Percentiles rank a stretch among this genome's conserved stretches.
Evolutionary conservation across 2,113 vertebrate genomes (phyloP).

Genomic region (Pseudois nayaur): DNA sequence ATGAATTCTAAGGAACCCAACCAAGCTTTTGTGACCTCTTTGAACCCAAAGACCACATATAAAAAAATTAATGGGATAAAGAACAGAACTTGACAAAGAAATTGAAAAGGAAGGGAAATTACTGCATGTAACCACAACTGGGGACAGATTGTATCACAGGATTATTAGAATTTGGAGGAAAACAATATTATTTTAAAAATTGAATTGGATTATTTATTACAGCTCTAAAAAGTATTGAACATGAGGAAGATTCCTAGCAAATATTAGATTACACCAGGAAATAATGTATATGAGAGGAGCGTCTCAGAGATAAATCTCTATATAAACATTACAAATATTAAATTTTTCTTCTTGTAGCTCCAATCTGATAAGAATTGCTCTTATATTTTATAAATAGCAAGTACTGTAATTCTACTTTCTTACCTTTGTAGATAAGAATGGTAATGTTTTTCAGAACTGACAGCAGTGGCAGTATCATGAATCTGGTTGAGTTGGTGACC

Average conservation of each 20-base stretch:
- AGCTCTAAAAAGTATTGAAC: conserved; percentile 82
- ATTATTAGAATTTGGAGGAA: conserved; percentile 83
- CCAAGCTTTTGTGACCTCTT: conserved; percentile 20
- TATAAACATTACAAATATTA: conserved; percentile 85
- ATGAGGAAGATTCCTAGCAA: conserved; percentile 79
- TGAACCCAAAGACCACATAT: conserved; percentile 70
- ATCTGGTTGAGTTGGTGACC: background rate
- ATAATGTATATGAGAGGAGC: conserved; percentile 79
- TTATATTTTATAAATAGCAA: conserved; percentile 77
- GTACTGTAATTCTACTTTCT: conserved; percentile 44
- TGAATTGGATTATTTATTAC: conserved; percentile 86
- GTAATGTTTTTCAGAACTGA: background rate
- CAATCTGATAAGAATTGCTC: conserved; percentile 75
- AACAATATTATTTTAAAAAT: conserved; percentile 84
- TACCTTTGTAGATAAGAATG: conserved; percentile 14
- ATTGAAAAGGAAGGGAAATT: conserved; percentile 80
- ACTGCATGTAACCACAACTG: conserved; percentile 76
- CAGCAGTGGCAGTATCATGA: background rate
- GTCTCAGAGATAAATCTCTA: conserved; percentile 79
- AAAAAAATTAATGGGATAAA: conserved; percentile 65
- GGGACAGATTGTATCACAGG: conserved; percentile 77
- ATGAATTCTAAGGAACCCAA: conserved; percentile 56
- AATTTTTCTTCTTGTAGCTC: conserved; percentile 77
- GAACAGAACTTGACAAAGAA: conserved; percentile 70
- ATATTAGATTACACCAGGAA: conserved; percentile 81